Conservation (phyloP, 2,797 vertebrate species). For the Xenops minutus region DNA sequence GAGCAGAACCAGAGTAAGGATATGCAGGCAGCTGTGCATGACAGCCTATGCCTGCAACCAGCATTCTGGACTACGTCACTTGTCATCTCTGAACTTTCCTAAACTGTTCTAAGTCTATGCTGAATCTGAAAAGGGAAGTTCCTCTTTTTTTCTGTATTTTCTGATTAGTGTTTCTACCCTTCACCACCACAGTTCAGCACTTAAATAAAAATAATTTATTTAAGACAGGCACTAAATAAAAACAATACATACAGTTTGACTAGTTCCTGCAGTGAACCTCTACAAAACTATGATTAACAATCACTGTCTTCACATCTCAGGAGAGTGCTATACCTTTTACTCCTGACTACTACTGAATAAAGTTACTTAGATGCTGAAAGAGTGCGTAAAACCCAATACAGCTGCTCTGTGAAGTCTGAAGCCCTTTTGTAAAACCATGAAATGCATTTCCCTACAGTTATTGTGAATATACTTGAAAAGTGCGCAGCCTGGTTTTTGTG, state of each 20-base stretch:
- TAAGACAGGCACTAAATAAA: slow-evolving; percentile 21
- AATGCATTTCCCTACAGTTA: not conserved
- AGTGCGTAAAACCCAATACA: not conserved
- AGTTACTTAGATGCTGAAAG: not conserved
- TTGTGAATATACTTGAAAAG: not conserved
- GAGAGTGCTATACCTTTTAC: slow-evolving; percentile 1
- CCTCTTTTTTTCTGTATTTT: not conserved
- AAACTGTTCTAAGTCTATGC: not conserved
- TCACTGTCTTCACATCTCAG: not conserved
- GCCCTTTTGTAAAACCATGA: not conserved
- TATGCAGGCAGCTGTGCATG: not conserved
- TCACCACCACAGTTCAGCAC: not conserved
- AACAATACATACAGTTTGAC: not conserved
- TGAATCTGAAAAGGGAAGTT: not conserved
- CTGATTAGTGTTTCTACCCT: not conserved
- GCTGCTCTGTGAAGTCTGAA: not conserved
- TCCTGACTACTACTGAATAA: not conserved
- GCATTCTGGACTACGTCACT: not conserved
- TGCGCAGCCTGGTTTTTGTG: not conserved
- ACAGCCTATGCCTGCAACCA: not conserved
- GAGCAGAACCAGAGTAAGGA: not conserved
- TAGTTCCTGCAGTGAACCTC: not conserved
- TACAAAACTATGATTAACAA: slow-evolving; percentile 30
- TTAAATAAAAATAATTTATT: slow-evolving; percentile 28
- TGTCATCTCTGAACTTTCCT: not conserved